Evolutionary conservation across 2,113 vertebrate species (phyloP).

Genomic region (Tenrec ecaudatus): DNA sequence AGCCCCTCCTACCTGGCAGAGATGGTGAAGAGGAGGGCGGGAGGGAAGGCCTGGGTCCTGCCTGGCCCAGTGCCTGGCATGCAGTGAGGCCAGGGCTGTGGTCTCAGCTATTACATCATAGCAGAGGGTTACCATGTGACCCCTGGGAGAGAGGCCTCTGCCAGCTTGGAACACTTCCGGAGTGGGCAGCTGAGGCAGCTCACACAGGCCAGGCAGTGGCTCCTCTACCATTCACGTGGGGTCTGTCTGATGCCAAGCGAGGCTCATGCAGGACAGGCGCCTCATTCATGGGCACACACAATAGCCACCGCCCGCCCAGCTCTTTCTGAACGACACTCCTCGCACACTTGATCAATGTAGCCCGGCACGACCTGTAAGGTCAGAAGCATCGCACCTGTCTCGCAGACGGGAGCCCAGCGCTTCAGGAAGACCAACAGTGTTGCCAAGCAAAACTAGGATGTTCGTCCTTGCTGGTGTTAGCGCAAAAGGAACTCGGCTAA

Average conservation of each 20-base stretch:
- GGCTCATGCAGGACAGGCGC: not conserved
- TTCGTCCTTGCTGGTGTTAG: not conserved
- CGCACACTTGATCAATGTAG: not conserved
- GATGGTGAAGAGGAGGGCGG: not conserved
- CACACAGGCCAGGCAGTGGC: not conserved
- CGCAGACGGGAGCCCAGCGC: not conserved
- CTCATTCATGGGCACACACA: fast-evolving
- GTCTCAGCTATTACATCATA: slow-evolving; percentile 32
- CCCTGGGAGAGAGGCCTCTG: slow-evolving; percentile 36
- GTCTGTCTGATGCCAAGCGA: not conserved
- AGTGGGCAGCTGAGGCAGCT: not conserved
- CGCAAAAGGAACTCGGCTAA: not conserved
- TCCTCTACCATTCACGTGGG: not conserved
- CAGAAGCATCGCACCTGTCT: not conserved
- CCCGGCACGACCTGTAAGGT: not conserved
- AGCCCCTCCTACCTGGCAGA: not conserved
- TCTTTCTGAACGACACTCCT: not conserved
- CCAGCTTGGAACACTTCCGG: not conserved
- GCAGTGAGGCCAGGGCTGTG: not conserved
- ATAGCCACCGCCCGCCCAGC: fast-evolving
- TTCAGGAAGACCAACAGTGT: not conserved
- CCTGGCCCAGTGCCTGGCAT: not conserved
- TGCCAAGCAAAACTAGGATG: not conserved
- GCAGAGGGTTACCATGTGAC: slow-evolving; percentile 26
- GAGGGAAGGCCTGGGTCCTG: not conserved